A percentile compares a stretch with the other conserved stretches of the same genome.
Conservation (phyloP, 1,140 invertebrate species). For the Psix sp. region DNA sequence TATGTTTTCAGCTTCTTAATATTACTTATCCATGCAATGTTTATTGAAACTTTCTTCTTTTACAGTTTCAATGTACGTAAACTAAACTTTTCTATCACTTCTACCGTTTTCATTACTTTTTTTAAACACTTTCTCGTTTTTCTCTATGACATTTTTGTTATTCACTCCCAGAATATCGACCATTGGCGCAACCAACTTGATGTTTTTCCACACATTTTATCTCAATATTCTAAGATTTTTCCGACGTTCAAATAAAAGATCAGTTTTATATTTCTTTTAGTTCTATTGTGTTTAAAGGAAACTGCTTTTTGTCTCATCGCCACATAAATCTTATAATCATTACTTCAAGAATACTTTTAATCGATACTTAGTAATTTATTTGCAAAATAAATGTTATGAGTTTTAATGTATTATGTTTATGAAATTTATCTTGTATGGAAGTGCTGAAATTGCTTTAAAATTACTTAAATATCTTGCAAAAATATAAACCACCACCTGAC, state of each 20-base stretch:
- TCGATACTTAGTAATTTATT: too few relatives aligned
- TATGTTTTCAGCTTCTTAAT: too few relatives aligned
- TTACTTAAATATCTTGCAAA: too few relatives aligned
- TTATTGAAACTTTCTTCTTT: constrained; percentile 19
- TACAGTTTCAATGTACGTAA: constrained; percentile 12
- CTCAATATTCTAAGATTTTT: neutral
- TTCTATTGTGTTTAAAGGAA: neutral
- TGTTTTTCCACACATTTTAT: neutral
- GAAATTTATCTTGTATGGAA: too few relatives aligned
- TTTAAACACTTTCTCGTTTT: constrained; percentile 13
- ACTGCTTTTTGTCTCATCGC: neutral
- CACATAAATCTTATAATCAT: neutral
- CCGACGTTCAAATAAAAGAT: neutral
- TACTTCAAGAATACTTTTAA: neutral
- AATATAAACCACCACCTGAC: too few relatives aligned
- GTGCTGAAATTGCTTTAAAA: too few relatives aligned
- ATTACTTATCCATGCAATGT: too few relatives aligned
- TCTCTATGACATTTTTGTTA: neutral
- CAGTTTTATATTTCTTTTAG: neutral
- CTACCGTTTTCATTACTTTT: constrained; percentile 4
- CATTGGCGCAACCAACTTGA: neutral
- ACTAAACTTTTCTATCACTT: constrained; percentile 6
- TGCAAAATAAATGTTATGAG: too few relatives aligned
- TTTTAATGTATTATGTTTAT: too few relatives aligned
- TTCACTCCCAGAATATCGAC: constrained; percentile 12